Conservation (phyloP, 2,888 invertebrate genomes). For the Drosophila paracracens region DNA sequence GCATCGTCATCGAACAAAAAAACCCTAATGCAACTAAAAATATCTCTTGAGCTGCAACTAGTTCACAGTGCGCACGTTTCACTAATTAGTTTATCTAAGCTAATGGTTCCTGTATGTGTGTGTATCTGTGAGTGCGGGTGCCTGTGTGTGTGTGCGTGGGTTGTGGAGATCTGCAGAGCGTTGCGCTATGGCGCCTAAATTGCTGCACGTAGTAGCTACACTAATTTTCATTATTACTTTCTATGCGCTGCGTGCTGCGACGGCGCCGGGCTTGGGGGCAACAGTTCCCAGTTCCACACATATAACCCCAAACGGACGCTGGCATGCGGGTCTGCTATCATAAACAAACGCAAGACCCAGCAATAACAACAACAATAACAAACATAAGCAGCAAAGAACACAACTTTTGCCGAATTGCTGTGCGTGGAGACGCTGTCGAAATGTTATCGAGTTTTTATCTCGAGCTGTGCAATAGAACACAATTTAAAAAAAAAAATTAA, state of each 20-base stretch:
- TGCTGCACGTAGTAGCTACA: constrained; percentile 69
- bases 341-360: constrained; percentile 65
- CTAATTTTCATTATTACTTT: constrained; percentile 64
- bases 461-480: constrained; percentile 17
- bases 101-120: constrained; percentile 28
- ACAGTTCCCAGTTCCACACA: not conserved
- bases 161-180: constrained; percentile 17
- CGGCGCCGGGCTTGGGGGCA: constrained; percentile 48
- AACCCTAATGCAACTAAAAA: constrained; percentile 1
- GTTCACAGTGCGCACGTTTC: constrained; percentile 48
- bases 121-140: not conserved
- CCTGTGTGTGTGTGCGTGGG: constrained; percentile 1
- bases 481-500: constrained; percentile 2
- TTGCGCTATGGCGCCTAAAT: constrained; percentile 71
- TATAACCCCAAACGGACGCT: constrained; percentile 1
- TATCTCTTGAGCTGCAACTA: constrained; percentile 29
- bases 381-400: constrained; percentile 11
- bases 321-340: constrained; percentile 56
- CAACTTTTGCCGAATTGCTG: constrained; percentile 31
- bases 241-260: constrained; percentile 57
- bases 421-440: constrained; percentile 44
- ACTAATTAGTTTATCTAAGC: constrained; percentile 66
- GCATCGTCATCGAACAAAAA: constrained; percentile 9
- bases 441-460: constrained; percentile 58
- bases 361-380: constrained; percentile 25